phyloP scores from a whole-genome alignment of 2,888 invertebrate genomes.

The Bimastos eiseni region DNA sequence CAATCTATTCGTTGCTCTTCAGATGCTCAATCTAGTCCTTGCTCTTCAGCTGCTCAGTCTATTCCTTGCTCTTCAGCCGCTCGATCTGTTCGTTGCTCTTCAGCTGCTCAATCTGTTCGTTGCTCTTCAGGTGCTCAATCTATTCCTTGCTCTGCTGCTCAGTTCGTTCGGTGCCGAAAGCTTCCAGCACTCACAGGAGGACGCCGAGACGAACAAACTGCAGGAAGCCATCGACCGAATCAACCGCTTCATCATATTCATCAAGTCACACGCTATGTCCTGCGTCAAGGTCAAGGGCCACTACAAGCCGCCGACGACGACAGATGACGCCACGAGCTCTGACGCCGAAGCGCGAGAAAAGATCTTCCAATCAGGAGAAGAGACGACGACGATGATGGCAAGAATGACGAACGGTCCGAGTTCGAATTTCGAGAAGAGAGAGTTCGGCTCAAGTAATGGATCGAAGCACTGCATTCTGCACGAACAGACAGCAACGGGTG shows the following conservation, averaged over 20 bases:
- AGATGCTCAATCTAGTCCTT: too few species aligned
- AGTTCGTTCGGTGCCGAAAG: conserved; percentile 97
- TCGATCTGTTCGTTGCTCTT: background rate
- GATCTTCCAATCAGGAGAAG: background rate
- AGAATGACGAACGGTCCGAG: background rate
- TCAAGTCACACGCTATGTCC: conserved; percentile 49
- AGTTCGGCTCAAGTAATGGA: background rate
- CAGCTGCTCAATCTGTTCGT: too few species aligned
- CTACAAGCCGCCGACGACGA: conserved; percentile 24
- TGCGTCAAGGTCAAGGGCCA: conserved; percentile 54
- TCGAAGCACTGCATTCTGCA: conserved; percentile 2
- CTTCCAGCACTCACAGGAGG: conserved; percentile 75
- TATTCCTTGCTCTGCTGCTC: conserved; percentile 98
- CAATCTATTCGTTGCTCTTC: too few species aligned
- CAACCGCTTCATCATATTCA: conserved; percentile 58
- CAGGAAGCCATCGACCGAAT: conserved; percentile 95
- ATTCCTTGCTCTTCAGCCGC: too few species aligned
- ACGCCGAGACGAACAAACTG: conserved; percentile 91
- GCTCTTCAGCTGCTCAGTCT: too few species aligned
- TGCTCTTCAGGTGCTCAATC: conserved; percentile 82
- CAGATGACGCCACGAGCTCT: conserved; percentile 23
- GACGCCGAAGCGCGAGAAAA: conserved; percentile 26
- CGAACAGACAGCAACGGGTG: background rate
- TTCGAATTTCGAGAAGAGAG: background rate
- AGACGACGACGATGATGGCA: background rate